Conservation (phyloP, 2,797 vertebrate genomes). For the Oreochromis grahami region DNA sequence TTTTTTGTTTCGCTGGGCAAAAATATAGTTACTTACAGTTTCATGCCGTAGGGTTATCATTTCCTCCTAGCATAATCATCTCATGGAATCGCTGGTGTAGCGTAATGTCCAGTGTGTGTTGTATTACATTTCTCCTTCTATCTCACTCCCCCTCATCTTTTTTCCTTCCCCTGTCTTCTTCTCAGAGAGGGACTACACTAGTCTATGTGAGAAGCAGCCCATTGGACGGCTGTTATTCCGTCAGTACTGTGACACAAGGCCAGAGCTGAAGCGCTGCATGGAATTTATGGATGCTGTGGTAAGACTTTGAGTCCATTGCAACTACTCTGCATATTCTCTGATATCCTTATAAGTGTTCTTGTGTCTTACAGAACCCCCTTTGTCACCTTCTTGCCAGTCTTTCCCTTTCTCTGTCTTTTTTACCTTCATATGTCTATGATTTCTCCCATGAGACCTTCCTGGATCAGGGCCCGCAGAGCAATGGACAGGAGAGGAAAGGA, state of each 20-base stretch:
- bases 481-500: background rate
- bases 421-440: background rate
- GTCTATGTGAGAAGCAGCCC: slow-evolving; percentile 89
- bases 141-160: background rate
- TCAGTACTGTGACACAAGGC: slow-evolving; percentile 87
- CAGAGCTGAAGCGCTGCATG: slow-evolving; percentile 82
- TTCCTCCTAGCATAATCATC: background rate
- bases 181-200: slow-evolving; percentile 87
- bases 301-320: slow-evolving; percentile 6
- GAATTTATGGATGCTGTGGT: slow-evolving; percentile 89
- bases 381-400: background rate
- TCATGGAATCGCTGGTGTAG: background rate
- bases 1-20: background rate
- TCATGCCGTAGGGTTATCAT: background rate
- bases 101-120: background rate
- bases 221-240: slow-evolving; percentile 92
- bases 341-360: background rate
- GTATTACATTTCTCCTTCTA: background rate
- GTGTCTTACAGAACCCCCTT: background rate
- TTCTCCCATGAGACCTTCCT: slow-evolving; percentile 1
- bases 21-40: background rate
- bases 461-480: background rate
- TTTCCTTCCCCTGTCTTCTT: background rate
- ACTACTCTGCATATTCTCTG: background rate
- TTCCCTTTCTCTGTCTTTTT: background rate